Evolutionary conservation across 2,113 vertebrate species (phyloP).

Genomic region (Sinocyclocheilus grahami): DNA sequence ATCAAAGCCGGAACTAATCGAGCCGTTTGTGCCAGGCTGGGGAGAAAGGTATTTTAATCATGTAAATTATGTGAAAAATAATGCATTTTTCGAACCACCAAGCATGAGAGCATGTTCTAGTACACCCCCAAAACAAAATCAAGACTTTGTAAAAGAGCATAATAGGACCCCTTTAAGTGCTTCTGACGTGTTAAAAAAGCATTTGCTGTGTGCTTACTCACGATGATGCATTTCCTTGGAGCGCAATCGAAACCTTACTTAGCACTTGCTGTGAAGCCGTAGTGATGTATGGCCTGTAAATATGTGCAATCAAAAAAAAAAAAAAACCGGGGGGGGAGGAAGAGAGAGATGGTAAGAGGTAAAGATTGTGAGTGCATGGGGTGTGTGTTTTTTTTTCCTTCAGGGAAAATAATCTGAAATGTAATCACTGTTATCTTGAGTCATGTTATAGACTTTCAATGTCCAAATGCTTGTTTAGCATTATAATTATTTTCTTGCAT

Average conservation of each 20-base stretch:
- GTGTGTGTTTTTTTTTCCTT: not conserved
- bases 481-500: not conserved
- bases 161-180: too few species aligned
- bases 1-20: too few species aligned
- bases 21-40: too few species aligned
- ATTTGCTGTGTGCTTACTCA: slow-evolving; percentile 4
- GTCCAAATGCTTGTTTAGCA: not conserved
- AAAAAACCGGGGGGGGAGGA: not conserved
- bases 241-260: not conserved
- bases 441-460: not conserved
- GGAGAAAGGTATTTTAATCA: too few species aligned
- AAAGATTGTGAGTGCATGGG: not conserved
- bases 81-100: too few species aligned
- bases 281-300: slow-evolving; percentile 13
- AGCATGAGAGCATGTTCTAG: too few species aligned
- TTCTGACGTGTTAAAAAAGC: not conserved
- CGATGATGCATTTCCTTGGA: not conserved
- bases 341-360: not conserved
- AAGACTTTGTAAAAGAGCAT: too few species aligned
- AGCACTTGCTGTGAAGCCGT: not conserved
- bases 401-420: not conserved
- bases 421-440: not conserved
- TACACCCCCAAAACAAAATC: too few species aligned
- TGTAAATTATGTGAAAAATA: too few species aligned
- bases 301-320: not conserved